Base-by-base conservation (phyloP, 2,113 vertebrate species). In the Leptosomus discolor region DNA sequence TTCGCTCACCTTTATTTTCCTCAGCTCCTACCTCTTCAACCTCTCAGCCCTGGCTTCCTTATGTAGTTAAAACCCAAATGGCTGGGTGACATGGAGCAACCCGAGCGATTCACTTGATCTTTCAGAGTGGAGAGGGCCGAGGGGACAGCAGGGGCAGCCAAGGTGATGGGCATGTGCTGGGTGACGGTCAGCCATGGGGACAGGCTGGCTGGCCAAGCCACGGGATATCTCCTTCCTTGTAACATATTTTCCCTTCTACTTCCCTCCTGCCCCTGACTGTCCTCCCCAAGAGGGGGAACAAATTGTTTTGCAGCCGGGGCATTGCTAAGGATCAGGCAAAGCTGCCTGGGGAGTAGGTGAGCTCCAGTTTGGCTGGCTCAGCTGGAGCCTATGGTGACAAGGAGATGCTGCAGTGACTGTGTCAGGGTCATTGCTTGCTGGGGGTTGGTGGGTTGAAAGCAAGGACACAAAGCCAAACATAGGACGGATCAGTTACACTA, bases 211-310 rank as follows among this genome's bases (percentile, higher is more conserved):
- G 50, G 37, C 63, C 24, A 34, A 60, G 50, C 37, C 53, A 65
- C 24, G 65, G 29, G 50, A 4, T 2, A 8, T 12, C 43, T 90
- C 20, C 36, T 36, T 45, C 57, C 27, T 0, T 0, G 22, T 30
- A 37, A 48, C 37, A 34, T 27, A 0, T 24, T 88, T 23, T 23
- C 12, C 12, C 15, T 73, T 45, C 12, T 54, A 0, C 22, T 63
- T 41, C 76, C 23, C 36, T 74, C 4, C 34, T 87, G 50, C 36
- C 46, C 2, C 41, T n/a, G 41, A 48, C n/a, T 57, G 5, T 12
- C 18, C 60, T 85, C 45, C 45, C 69, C 21, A 26, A 53, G 81
- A 74, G 61, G 64, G 32, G 29, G 56, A n/a, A 61, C 29, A 41
- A 29, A 2, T 14, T 9, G 4, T 10, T 65, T 18, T 74, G 39